A percentile compares a stretch with the other conserved stretches of the same genome.
Evolutionary conservation across 2,113 vertebrate genomes (phyloP).

Genomic region (Dicrurus megarhynchus): DNA sequence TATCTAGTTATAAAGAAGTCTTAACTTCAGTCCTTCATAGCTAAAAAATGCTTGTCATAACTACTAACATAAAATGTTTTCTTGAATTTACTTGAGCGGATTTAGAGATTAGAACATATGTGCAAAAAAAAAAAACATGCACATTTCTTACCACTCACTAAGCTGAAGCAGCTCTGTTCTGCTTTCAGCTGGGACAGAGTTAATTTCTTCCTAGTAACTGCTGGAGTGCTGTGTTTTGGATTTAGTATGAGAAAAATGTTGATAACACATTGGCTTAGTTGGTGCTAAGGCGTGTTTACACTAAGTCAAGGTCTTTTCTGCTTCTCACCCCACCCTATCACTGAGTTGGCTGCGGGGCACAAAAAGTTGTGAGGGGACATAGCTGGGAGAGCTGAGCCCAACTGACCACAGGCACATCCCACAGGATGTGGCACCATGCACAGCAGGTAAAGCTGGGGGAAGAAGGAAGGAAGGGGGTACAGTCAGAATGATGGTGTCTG

Average conservation of each 20-base stretch:
- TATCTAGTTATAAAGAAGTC: not conserved
- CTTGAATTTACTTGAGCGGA: not conserved
- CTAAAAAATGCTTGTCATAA: not conserved
- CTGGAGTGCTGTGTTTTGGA: not conserved
- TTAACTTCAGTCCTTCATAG: not conserved
- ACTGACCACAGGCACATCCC: not conserved
- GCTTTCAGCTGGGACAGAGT: not conserved
- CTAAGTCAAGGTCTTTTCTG: not conserved
- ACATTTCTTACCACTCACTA: not conserved
- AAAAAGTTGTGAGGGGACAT: not conserved
- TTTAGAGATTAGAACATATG: not conserved
- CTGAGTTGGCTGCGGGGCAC: not conserved
- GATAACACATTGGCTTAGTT: not conserved
- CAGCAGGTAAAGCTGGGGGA: not conserved
- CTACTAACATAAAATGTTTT: not conserved
- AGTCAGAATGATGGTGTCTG: not conserved
- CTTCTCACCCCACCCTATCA: not conserved
- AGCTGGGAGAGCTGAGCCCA: not conserved
- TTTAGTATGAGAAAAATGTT: not conserved
- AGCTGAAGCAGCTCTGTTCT: not conserved
- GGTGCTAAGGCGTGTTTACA: not conserved
- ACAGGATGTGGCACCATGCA: not conserved
- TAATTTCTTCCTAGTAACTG: not conserved
- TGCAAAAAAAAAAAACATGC: not conserved
- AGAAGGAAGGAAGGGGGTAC: not conserved